Evolutionary conservation across 2,888 invertebrate species (phyloP), one percentile per base, ranked within the genome.

Genomic region (Ametastegia equiseti): DNA sequence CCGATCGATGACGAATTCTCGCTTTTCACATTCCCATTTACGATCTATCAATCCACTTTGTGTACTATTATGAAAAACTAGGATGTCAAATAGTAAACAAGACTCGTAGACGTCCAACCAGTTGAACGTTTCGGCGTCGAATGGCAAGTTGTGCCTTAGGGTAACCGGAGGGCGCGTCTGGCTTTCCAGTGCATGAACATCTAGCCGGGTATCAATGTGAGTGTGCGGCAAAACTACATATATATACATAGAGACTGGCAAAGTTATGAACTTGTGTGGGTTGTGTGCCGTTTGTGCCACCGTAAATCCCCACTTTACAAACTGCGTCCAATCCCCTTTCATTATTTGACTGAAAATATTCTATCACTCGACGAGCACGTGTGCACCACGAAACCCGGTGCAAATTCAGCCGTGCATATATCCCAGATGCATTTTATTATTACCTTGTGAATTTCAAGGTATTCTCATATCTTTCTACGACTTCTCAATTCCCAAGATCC

Each of bases 301-400:
- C 13, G 45, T 42, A 42, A 69, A 4, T 65, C 83, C 83, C 85
- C 83, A 67, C 85, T n/a, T n/a, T n/a, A n/a, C n/a, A 80, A 80
- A 75, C 77, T 39, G 80, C n/a, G n/a, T 80, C 81, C 83, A 80
- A 82, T 84, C 83, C 19, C 0, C n/a, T 50, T 54, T 54, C 19
- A 36, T 85, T 85, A 84, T 85, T 87, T 84, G 82, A 45, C 23
- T n/a, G 67, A 79, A 81, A 71, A 84, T 65, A 78, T 83, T 85
- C 84, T 86, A 88, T 89, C 89, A 89, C 88, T 85, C 89, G 86
- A 80, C 84, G 86, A 87, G 84, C 89, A 89, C 89, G 89, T 90
- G 89, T n/a, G n/a, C n/a, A n/a, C n/a, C 85, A 86, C 30, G 19
- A 36, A 54, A 75, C 54, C 75, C 75, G 75, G 75, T 75, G 15